Conservation (phyloP, 2,113 vertebrate genomes). For the Clupea harengus region DNA sequence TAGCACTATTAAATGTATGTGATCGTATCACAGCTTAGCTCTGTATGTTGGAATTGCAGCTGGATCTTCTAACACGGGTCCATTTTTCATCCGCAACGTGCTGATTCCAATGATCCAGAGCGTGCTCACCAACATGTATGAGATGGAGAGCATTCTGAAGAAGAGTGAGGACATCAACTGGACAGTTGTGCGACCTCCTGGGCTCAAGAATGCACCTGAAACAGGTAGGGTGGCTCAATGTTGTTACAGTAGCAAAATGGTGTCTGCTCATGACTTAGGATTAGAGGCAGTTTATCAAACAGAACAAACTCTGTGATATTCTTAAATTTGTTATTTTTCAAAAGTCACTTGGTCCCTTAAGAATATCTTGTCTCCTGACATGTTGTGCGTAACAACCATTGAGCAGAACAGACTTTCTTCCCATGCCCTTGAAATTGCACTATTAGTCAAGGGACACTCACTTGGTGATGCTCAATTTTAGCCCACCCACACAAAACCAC, state of each 20-base stretch:
- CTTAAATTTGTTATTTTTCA: background rate
- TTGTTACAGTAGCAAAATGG: too few relatives aligned
- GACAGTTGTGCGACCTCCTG: constrained; percentile 75
- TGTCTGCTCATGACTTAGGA: background rate
- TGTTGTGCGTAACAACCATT: too few relatives aligned
- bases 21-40: background rate
- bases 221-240: constrained; percentile 61
- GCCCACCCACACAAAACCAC: too few relatives aligned
- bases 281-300: background rate
- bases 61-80: constrained; percentile 60
- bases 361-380: too few relatives aligned
- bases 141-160: constrained; percentile 73
- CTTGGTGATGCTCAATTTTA: too few relatives aligned
- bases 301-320: background rate
- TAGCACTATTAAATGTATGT: background rate
- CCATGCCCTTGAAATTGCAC: too few relatives aligned
- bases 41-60: constrained; percentile 50
- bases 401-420: too few relatives aligned
- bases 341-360: background rate
- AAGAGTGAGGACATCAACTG: constrained; percentile 69
- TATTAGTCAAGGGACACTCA: too few relatives aligned
- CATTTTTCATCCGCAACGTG: constrained; percentile 69
- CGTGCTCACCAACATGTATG: constrained; percentile 74
- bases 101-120: constrained; percentile 75
- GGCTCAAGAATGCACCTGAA: constrained; percentile 68